These are phyloP conservation scores for Thaumetopoea pityocampa DNA, from an alignment of 1,140 invertebrate genomes.

Conservation along the genomic window DNA sequence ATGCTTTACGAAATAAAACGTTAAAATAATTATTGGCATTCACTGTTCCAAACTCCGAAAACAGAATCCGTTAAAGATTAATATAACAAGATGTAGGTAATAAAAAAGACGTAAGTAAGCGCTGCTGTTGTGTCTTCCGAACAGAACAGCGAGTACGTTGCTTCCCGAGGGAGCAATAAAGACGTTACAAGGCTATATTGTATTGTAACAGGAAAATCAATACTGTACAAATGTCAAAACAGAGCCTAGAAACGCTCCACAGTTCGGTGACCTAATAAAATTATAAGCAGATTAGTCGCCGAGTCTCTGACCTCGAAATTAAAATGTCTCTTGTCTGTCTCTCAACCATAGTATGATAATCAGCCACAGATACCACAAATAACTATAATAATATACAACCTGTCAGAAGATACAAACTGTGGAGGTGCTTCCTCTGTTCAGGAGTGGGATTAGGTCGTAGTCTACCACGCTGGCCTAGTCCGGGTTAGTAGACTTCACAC, in stretches of 20 bases:
- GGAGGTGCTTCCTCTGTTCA: too few relatives aligned
- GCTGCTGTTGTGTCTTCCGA: constrained; percentile 41
- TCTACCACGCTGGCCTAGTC: too few relatives aligned
- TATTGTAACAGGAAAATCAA: constrained; percentile 47
- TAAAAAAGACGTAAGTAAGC: constrained; percentile 57
- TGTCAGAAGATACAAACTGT: too few relatives aligned
- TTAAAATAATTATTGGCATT: too few relatives aligned
- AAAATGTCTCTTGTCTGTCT: not conserved
- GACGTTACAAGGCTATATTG: constrained; percentile 52
- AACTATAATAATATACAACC: too few relatives aligned
- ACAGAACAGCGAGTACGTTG: constrained; percentile 36
- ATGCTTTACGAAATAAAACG: too few relatives aligned
- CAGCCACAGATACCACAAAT: too few relatives aligned
- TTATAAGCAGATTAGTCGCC: constrained; percentile 10
- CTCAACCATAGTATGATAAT: too few relatives aligned
- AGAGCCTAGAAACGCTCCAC: constrained; percentile 18
- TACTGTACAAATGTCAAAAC: constrained; percentile 55
- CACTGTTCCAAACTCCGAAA: too few relatives aligned
- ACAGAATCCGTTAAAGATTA: too few relatives aligned
- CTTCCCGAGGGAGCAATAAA: constrained; percentile 50
- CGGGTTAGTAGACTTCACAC: too few relatives aligned
- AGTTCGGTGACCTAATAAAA: constrained; percentile 9
- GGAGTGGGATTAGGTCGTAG: too few relatives aligned
- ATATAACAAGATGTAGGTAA: constrained; percentile 33
- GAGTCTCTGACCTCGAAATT: not conserved